Evolutionary conservation across 2,888 invertebrate genomes (phyloP), one percentile per base, ranked within the genome.

Genomic region (Carterocephalus palaemon): DNA sequence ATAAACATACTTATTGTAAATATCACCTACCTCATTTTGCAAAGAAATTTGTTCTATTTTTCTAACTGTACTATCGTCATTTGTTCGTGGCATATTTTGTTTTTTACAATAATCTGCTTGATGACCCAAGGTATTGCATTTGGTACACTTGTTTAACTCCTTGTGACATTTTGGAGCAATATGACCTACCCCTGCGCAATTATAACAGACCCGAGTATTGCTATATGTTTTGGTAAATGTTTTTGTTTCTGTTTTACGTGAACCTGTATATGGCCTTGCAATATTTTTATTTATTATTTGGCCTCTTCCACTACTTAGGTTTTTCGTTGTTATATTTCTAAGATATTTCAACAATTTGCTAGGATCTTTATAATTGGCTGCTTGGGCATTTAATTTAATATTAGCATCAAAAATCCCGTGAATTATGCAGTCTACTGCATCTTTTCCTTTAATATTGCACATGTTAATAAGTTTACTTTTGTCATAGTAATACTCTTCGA

Each of bases 401-500:
- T 37, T 36, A 9, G 43, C 8, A 12, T 52, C 52, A 15, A 34
- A 41, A 1, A 51, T 46, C 6, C 52, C 49, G 5, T 31, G 20
- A 1, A 46, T 23, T 2, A 53, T 47, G 10, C 49, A 51, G 12
- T 51, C 49, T 1, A 51, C 47, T 0, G 51, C 51, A 5, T 43
- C 4, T 36, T 24, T 16, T 16, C 48, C 51, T 8, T 9, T 42
- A 13, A 53, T 45, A 0, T 23, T 26, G 12, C 47, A 51, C 39
- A 42, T 47, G 10, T 47, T 53, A 9, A 53, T 29, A 2, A 55
- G 16, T 13, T 29, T 28, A 5, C 32, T 13, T 26, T 56, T 51
- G 10, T 46, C 47, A 19, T 49, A 41, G 13, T 31, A 53, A 16
- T 53, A 54, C 7, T 49, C 51, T 40, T 53, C 53, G 1, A 55